Evolutionary conservation across 1,140 invertebrate genomes (phyloP).

Genomic region (Sweltsa coloradensis): DNA sequence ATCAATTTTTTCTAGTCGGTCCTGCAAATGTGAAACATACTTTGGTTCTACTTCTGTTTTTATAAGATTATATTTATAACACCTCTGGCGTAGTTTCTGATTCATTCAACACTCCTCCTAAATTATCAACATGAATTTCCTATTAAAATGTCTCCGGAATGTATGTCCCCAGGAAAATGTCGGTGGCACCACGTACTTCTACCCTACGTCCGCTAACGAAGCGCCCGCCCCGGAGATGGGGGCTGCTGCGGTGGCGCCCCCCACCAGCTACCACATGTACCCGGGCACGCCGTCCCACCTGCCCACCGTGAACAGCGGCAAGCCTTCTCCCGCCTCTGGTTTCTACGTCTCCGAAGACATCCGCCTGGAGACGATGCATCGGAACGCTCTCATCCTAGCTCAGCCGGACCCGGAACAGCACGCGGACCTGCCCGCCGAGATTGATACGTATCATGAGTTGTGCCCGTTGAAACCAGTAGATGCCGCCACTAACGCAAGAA

Average conservation of each 20-base stretch:
- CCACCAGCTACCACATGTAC: conserved; percentile 40
- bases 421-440: conserved; percentile 65
- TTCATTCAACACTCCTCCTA: background rate
- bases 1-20: too few species aligned
- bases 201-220: conserved; percentile 35
- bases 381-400: conserved; percentile 58
- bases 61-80: too few species aligned
- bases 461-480: conserved; percentile 59
- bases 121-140: background rate
- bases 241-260: conserved; percentile 12
- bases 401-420: conserved; percentile 51
- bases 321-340: conserved; percentile 26
- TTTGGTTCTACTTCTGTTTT: too few species aligned
- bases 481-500: too few species aligned
- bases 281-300: conserved; percentile 52
- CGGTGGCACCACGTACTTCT: conserved; percentile 89
- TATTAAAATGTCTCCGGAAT: conserved; percentile 9
- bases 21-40: too few species aligned
- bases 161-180: conserved; percentile 75
- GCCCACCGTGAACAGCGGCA: conserved; percentile 32
- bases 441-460: conserved; percentile 83
- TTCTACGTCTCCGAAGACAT: conserved; percentile 69
- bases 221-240: conserved; percentile 18
- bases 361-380: conserved; percentile 59
- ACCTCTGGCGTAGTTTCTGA: too few species aligned